Evolutionary conservation across 2,797 vertebrate genomes (phyloP).

Genomic region (Falco concolor): DNA sequence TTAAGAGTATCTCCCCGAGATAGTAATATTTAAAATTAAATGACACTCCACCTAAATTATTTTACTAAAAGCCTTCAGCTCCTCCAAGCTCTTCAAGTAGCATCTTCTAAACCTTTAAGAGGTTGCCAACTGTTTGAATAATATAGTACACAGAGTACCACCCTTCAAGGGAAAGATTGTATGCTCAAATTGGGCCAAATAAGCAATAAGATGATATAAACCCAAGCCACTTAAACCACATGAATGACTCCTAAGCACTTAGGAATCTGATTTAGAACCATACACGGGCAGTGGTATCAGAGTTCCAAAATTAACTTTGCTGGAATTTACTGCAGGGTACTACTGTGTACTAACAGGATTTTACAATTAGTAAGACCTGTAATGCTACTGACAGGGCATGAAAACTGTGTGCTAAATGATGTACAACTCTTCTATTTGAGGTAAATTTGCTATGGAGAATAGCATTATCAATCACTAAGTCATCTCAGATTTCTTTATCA

Average conservation of each 20-base stretch:
- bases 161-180: not conserved
- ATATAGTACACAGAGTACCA: not conserved
- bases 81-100: not conserved
- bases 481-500: not conserved
- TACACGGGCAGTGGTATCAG: not conserved
- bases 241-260: not conserved
- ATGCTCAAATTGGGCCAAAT: not conserved
- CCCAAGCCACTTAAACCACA: not conserved
- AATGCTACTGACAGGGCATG: not conserved
- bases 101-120: slow-evolving; percentile 15
- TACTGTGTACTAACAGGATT: not conserved
- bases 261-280: not conserved
- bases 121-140: not conserved
- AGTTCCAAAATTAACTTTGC: not conserved
- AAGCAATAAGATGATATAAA: not conserved
- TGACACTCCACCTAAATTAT: not conserved
- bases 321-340: not conserved
- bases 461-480: not conserved
- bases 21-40: not conserved
- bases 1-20: not conserved
- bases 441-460: not conserved
- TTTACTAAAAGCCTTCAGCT: not conserved
- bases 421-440: not conserved
- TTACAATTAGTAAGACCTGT: not conserved
- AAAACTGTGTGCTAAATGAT: not conserved